Evolutionary conservation across 2,113 vertebrate genomes (phyloP).

Genomic region (Melanotaenia duboulayi): DNA sequence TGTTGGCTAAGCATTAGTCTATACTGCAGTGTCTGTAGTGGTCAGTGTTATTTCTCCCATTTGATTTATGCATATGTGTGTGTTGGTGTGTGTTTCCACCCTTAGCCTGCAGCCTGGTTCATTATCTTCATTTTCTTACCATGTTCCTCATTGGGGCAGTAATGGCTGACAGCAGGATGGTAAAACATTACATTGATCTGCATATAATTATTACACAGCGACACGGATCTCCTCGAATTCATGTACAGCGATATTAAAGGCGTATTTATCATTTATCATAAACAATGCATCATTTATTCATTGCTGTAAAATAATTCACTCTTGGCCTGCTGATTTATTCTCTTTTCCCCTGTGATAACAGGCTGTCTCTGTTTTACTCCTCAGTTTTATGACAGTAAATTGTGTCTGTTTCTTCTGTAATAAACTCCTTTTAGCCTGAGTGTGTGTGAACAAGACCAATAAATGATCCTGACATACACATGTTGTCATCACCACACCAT

Average conservation of each 20-base stretch:
- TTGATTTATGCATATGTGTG: slow-evolving; percentile 17
- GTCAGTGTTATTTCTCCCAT: not conserved
- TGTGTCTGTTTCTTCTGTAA: slow-evolving; percentile 2
- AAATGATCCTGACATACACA: slow-evolving; percentile 13
- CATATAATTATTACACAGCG: slow-evolving; percentile 60
- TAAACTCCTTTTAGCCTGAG: slow-evolving; percentile 20
- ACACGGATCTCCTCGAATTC: slow-evolving; percentile 10
- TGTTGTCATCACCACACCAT: not conserved
- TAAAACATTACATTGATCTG: slow-evolving; percentile 61
- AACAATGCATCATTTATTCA: not conserved
- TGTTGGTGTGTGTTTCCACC: too few relatives aligned
- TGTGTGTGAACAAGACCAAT: slow-evolving; percentile 23
- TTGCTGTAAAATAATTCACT: slow-evolving; percentile 6
- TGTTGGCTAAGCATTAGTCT: slow-evolving; percentile 48
- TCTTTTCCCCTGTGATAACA: not conserved
- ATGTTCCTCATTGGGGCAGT: slow-evolving; percentile 67
- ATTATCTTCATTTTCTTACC: slow-evolving; percentile 59
- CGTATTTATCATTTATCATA: not conserved
- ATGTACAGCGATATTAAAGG: not conserved
- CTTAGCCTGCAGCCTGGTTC: slow-evolving; percentile 42
- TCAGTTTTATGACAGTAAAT: slow-evolving; percentile 9
- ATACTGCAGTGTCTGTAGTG: slow-evolving; percentile 7
- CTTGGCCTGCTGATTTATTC: not conserved
- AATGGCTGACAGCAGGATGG: slow-evolving; percentile 63
- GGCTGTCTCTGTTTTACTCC: not conserved